Evolutionary conservation across 2,113 vertebrate species (phyloP).

Genomic region (Gambusia affinis): DNA sequence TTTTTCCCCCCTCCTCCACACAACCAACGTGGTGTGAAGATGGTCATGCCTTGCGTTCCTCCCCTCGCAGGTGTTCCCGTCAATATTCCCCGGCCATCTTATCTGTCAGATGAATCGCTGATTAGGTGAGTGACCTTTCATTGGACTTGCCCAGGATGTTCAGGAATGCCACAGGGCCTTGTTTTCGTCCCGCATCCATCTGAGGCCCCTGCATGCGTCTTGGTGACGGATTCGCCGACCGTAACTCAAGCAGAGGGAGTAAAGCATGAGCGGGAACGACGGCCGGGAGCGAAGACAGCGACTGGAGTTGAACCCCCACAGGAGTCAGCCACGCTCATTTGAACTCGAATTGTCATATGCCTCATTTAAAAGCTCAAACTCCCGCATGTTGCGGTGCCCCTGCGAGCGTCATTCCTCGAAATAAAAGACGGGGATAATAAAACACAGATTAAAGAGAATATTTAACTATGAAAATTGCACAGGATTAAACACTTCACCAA

Average conservation of each 20-base stretch:
- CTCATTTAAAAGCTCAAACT: slow-evolving; percentile 68
- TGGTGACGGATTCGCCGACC: slow-evolving; percentile 39
- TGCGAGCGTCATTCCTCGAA: slow-evolving; percentile 17
- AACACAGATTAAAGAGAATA: slow-evolving; percentile 8
- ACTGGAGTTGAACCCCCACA: slow-evolving; percentile 27
- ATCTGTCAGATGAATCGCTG: slow-evolving; percentile 62
- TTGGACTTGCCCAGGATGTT: slow-evolving; percentile 54
- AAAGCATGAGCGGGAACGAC: slow-evolving; percentile 19
- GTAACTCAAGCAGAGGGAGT: slow-evolving; percentile 23
- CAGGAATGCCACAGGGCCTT: slow-evolving; percentile 53
- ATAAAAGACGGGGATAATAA: background rate
- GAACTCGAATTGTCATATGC: slow-evolving; percentile 22
- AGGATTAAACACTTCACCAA: slow-evolving; percentile 15
- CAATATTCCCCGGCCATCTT: slow-evolving; percentile 23
- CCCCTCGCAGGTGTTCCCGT: slow-evolving; percentile 59
- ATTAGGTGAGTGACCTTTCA: slow-evolving; percentile 32
- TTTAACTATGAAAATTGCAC: slow-evolving; percentile 16
- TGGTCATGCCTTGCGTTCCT: slow-evolving; percentile 42
- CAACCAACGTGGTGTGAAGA: slow-evolving; percentile 22
- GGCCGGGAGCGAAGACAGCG: slow-evolving; percentile 15
- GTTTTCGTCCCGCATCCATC: slow-evolving; percentile 48
- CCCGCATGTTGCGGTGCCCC: slow-evolving; percentile 24
- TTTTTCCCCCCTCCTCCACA: background rate
- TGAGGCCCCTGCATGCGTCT: slow-evolving; percentile 22
- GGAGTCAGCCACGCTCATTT: slow-evolving; percentile 14